A percentile compares a stretch with the other conserved stretches of the same genome.
These are phyloP conservation scores for Lissocephala sabroskyi DNA, from an alignment of 2,888 invertebrate genomes.

Conservation along the genomic window DNA sequence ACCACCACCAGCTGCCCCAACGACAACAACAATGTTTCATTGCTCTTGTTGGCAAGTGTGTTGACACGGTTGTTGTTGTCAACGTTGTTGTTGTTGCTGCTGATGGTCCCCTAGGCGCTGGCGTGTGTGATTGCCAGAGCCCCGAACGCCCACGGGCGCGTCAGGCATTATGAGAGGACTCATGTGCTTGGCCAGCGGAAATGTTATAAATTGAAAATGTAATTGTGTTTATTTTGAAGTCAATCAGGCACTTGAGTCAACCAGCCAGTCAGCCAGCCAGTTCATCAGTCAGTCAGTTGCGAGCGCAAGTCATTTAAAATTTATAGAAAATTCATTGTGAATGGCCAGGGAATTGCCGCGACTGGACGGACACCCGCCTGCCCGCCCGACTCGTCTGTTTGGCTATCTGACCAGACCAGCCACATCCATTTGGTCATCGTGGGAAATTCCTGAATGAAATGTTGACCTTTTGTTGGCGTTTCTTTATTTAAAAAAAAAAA, in stretches of 20 bases:
- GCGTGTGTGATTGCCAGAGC: too few relatives aligned
- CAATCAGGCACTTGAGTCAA: conserved; percentile 12
- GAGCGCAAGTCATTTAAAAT: conserved; percentile 42
- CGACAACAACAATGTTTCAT: neutral
- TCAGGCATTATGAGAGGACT: too few relatives aligned
- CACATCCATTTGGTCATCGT: too few relatives aligned
- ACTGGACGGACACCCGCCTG: conserved; percentile 10
- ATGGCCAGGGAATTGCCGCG: conserved; percentile 11
- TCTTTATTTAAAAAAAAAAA: too few relatives aligned
- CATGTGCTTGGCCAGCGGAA: conserved; percentile 2
- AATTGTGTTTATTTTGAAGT: conserved; percentile 46
- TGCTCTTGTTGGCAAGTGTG: neutral
- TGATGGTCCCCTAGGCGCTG: too few relatives aligned
- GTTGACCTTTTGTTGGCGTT: too few relatives aligned
- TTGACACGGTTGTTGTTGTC: neutral
- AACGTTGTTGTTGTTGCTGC: neutral
- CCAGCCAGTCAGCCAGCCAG: neutral
- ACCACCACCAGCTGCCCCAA: too few relatives aligned
- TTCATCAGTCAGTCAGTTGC: conserved; percentile 6
- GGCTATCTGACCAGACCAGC: neutral
- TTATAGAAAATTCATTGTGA: conserved; percentile 38
- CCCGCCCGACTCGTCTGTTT: neutral
- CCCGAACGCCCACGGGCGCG: too few relatives aligned
- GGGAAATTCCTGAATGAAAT: too few relatives aligned
- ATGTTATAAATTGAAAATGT: conserved; percentile 35